Conservation (phyloP, 2,797 vertebrate species). For the Nyctibius grandis region DNA sequence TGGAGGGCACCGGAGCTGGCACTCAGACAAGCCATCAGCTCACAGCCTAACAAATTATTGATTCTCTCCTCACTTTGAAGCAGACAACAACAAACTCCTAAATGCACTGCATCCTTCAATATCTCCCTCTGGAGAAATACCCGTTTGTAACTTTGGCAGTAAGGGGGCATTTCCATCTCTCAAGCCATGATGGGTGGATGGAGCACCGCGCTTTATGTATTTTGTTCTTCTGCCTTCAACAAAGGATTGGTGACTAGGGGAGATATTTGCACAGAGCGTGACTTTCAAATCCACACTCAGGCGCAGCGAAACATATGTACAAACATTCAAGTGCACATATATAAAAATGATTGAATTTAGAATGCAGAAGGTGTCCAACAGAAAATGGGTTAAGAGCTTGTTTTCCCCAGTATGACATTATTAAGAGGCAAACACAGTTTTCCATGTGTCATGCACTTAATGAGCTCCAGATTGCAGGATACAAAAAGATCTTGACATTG, state of each 20-base stretch:
- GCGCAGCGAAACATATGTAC: accelerated
- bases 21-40: constrained; percentile 19
- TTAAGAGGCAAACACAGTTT: background rate
- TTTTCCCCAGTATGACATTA: background rate
- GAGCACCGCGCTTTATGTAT: background rate
- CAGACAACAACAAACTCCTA: constrained; percentile 32
- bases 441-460: background rate
- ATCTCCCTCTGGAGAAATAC: constrained; percentile 16
- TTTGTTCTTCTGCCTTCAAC: background rate
- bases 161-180: background rate
- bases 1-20: constrained; percentile 39
- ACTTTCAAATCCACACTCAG: background rate
- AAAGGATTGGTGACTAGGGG: background rate
- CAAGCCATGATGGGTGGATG: background rate
- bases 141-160: background rate
- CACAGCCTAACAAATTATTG: constrained; percentile 58
- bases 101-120: constrained; percentile 40
- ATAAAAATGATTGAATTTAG: background rate
- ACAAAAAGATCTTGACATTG: background rate
- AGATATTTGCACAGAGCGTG: background rate
- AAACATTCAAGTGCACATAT: background rate
- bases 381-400: background rate
- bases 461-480: background rate
- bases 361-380: background rate
- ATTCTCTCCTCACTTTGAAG: constrained; percentile 42